A percentile compares a stretch with the other conserved stretches of the same genome.
These are phyloP conservation scores for Phalacrocorax pelagicus DNA, from an alignment of 2,113 vertebrate species.

Conservation along the genomic window DNA sequence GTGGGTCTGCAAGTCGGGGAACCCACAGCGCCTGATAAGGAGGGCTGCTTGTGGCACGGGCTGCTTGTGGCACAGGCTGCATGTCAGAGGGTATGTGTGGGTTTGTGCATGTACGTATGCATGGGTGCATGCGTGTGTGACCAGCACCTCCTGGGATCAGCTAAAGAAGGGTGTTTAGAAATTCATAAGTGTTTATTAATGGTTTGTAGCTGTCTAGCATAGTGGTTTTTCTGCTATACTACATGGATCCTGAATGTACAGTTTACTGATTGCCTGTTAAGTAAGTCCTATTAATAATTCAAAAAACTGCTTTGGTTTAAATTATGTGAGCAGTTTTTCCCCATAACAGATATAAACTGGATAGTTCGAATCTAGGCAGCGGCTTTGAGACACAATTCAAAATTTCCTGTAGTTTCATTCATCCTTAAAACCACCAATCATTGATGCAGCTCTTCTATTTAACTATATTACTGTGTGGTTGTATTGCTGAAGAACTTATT, in stretches of 20 bases:
- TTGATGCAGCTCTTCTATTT: background rate
- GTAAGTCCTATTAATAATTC: background rate
- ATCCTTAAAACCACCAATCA: background rate
- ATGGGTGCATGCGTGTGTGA: background rate
- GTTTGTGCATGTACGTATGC: fast-evolving
- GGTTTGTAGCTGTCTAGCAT: background rate
- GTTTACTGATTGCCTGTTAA: background rate
- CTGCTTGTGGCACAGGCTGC: background rate
- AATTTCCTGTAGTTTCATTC: background rate
- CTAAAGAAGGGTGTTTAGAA: background rate
- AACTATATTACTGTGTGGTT: background rate
- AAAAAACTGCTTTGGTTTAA: background rate
- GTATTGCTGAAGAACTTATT: background rate
- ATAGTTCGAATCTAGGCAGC: background rate
- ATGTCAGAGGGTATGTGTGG: fast-evolving
- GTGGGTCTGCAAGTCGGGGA: background rate
- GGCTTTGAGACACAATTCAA: background rate
- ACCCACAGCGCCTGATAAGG: fast-evolving
- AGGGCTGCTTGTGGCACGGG: fast-evolving
- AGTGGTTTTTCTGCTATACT: background rate
- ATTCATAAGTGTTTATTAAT: background rate
- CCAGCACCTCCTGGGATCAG: background rate
- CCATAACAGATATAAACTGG: background rate
- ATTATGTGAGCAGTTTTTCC: background rate
- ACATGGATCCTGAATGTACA: background rate